These are phyloP conservation scores for Andrena minutula DNA, from an alignment of 2,888 invertebrate genomes.

Conservation along the genomic window DNA sequence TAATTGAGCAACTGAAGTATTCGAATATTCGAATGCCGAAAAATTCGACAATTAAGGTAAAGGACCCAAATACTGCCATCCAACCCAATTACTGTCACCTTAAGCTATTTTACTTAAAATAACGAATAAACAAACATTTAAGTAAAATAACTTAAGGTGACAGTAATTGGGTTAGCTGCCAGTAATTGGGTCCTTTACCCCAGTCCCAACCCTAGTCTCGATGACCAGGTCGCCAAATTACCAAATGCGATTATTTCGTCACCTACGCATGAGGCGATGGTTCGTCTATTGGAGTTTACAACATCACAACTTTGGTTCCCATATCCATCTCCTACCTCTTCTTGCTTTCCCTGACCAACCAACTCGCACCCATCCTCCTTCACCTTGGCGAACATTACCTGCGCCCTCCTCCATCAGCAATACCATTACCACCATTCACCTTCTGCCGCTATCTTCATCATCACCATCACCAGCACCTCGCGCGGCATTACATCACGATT, in stretches of 20 bases:
- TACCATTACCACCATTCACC: neutral
- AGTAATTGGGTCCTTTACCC: too few species aligned
- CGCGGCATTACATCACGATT: too few species aligned
- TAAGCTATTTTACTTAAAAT: too few species aligned
- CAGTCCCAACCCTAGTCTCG: too few species aligned
- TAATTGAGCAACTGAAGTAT: too few species aligned
- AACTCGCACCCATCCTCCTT: neutral
- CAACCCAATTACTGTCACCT: too few species aligned
- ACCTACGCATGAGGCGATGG: slow-evolving; percentile 34
- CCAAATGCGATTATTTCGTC: slow-evolving; percentile 66
- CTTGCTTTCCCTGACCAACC: slow-evolving; percentile 44
- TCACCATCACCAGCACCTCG: neutral
- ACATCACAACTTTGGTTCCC: slow-evolving; percentile 60
- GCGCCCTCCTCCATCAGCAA: neutral
- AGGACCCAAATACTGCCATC: too few species aligned
- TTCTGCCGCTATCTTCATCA: neutral
- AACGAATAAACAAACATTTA: too few species aligned
- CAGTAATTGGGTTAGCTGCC: too few species aligned
- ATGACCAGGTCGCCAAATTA: slow-evolving; percentile 46
- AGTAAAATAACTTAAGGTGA: too few species aligned
- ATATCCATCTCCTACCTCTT: slow-evolving; percentile 16
- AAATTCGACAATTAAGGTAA: too few species aligned
- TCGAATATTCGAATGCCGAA: too few species aligned
- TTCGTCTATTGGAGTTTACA: slow-evolving; percentile 38
- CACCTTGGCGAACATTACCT: slow-evolving; percentile 4